A percentile compares a stretch with the other conserved stretches of the same genome.
Evolutionary conservation across 1,140 invertebrate genomes (phyloP).

Genomic region (Neoseiulus cucumeris): DNA sequence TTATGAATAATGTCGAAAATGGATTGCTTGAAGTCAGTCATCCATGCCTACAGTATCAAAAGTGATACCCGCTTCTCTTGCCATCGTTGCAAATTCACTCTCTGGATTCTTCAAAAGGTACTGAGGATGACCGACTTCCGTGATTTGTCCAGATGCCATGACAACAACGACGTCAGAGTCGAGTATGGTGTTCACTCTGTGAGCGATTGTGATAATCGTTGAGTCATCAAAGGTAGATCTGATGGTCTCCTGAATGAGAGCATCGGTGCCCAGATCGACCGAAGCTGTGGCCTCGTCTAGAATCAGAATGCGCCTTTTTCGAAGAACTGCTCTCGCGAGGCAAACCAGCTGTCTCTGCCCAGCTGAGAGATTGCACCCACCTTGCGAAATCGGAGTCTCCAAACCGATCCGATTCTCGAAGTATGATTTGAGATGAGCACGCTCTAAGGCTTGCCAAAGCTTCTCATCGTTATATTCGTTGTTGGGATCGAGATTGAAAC

Average conservation of each 20-base stretch:
- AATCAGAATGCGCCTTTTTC: slow-evolving; percentile 26
- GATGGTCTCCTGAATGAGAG: slow-evolving; percentile 28
- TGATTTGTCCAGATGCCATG: slow-evolving; percentile 24
- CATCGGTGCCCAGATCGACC: slow-evolving; percentile 28
- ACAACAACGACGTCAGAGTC: slow-evolving; percentile 20
- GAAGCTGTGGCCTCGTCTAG: slow-evolving; percentile 33
- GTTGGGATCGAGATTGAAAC: slow-evolving; percentile 73
- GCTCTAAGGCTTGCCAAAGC: slow-evolving; percentile 50
- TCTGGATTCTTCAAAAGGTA: slow-evolving; percentile 22
- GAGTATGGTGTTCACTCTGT: slow-evolving; percentile 20
- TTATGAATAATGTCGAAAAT: too few species aligned
- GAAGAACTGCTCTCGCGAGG: slow-evolving; percentile 34
- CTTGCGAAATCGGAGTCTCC: slow-evolving; percentile 45
- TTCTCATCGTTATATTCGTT: slow-evolving; percentile 44
- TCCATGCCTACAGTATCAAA: not conserved
- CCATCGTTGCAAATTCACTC: not conserved
- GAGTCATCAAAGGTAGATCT: slow-evolving; percentile 25
- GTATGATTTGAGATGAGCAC: slow-evolving; percentile 47
- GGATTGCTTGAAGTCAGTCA: too few species aligned
- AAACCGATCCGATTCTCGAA: slow-evolving; percentile 42
- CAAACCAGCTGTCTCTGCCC: slow-evolving; percentile 57
- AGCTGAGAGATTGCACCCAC: slow-evolving; percentile 54
- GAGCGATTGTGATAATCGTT: slow-evolving; percentile 28
- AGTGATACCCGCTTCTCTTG: not conserved
- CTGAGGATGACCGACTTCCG: slow-evolving; percentile 26